Conservation (phyloP, 2,113 vertebrate species). For the Ivindomyrus marchei region DNA sequence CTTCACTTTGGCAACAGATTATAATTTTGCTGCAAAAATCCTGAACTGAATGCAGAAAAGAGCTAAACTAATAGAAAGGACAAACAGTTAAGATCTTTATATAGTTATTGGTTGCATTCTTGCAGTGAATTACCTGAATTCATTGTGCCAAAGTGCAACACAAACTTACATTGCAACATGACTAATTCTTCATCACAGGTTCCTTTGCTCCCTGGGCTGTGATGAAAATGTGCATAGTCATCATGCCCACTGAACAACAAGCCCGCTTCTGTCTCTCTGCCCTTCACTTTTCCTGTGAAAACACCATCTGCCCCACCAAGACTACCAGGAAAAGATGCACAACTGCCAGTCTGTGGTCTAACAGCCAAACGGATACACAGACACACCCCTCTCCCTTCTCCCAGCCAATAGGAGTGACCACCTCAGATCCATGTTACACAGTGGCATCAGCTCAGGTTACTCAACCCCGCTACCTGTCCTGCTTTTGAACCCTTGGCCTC, state of each 20-base stretch:
- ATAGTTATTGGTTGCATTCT: not conserved
- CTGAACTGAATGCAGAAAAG: not conserved
- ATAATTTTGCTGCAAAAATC: not conserved
- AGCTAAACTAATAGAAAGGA: not conserved
- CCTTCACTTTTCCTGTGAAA: not conserved
- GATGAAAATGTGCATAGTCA: not conserved
- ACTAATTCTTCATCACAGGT: not conserved
- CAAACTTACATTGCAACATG: not conserved
- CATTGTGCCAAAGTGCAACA: not conserved
- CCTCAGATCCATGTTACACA: not conserved
- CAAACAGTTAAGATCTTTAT: not conserved
- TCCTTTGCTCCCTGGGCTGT: not conserved
- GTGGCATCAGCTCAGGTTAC: not conserved
- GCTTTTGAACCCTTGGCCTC: not conserved
- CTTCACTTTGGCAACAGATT: not conserved
- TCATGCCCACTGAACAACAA: not conserved
- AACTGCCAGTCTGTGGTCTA: constrained; percentile 4
- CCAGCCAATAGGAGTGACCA: not conserved
- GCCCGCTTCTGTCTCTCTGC: not conserved
- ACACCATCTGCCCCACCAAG: not conserved
- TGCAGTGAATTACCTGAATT: not conserved
- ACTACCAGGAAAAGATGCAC: not conserved
- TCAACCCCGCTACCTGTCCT: not conserved
- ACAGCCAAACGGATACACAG: not conserved
- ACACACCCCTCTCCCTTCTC: not conserved